Conservation (phyloP, 1,140 invertebrate species). For the Amphibalanus amphitrite region DNA sequence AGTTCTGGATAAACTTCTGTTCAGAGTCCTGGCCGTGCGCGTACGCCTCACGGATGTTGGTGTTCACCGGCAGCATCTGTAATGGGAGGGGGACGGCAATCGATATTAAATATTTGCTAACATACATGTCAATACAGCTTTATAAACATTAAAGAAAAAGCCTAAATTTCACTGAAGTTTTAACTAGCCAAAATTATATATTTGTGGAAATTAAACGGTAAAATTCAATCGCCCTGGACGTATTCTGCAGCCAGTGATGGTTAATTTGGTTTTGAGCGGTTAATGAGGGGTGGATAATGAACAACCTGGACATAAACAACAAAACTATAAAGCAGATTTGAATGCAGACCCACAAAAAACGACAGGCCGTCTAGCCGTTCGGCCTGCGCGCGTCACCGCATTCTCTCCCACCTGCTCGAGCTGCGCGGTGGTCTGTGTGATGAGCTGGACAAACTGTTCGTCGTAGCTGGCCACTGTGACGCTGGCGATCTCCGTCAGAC, state of each 20-base stretch:
- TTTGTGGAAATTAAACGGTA: too few species aligned
- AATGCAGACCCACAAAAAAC: not conserved
- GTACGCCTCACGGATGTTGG: constrained; percentile 87
- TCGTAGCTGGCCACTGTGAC: constrained; percentile 71
- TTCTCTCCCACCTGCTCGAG: constrained; percentile 43
- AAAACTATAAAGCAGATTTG: not conserved
- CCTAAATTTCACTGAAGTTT: too few species aligned
- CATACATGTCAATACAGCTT: constrained; percentile 9
- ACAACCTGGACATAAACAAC: too few species aligned
- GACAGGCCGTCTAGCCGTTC: not conserved
- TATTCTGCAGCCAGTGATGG: too few species aligned
- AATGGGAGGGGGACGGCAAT: constrained; percentile 12
- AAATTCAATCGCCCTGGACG: too few species aligned
- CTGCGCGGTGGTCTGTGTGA: constrained; percentile 78
- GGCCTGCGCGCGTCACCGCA: not conserved
- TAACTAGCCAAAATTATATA: too few species aligned
- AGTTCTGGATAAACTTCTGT: constrained; percentile 97
- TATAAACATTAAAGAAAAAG: too few species aligned
- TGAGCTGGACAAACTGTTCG: constrained; percentile 72
- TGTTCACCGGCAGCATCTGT: constrained; percentile 73
- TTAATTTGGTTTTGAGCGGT: too few species aligned
- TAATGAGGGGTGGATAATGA: too few species aligned
- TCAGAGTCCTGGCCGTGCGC: constrained; percentile 83
- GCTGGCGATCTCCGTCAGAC: constrained; percentile 92
- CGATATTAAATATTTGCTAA: constrained; percentile 5